Evolutionary conservation across 2,797 vertebrate species (phyloP).

Genomic region (Rhabdophis nuchalis): DNA sequence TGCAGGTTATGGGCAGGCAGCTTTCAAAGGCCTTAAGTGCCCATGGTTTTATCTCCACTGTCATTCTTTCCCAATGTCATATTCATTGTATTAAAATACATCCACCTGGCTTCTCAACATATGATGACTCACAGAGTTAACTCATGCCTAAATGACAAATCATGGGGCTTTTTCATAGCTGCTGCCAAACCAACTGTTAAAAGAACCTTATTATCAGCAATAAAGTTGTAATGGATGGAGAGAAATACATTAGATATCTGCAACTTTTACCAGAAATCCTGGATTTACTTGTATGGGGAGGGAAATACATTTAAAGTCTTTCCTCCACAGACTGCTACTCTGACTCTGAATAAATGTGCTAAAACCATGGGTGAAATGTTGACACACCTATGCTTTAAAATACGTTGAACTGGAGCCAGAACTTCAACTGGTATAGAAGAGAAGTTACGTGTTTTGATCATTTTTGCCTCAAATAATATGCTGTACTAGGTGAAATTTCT

Average conservation of each 20-base stretch:
- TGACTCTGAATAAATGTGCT: not conserved
- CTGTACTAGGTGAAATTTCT: not conserved
- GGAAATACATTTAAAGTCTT: not conserved
- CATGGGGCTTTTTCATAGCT: not conserved
- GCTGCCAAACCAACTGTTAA: not conserved
- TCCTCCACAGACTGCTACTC: not conserved
- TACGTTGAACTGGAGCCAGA: not conserved
- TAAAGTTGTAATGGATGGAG: not conserved
- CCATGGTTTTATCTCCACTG: not conserved
- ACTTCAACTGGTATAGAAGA: not conserved
- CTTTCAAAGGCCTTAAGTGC: not conserved
- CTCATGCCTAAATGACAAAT: not conserved
- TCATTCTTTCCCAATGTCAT: not conserved
- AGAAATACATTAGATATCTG: not conserved
- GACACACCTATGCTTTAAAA: not conserved
- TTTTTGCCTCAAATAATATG: not conserved
- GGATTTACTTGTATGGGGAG: not conserved
- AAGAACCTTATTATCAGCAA: not conserved
- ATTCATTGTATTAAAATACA: not conserved
- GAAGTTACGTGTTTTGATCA: not conserved
- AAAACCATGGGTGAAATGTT: not conserved
- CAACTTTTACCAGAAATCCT: not conserved
- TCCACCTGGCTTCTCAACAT: not conserved
- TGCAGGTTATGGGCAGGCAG: not conserved
- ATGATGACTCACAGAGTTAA: not conserved